A percentile compares a stretch with the other conserved stretches of the same genome.
Conservation (phyloP, 1,140 invertebrate species). For the Trichonephila clavipes region DNA sequence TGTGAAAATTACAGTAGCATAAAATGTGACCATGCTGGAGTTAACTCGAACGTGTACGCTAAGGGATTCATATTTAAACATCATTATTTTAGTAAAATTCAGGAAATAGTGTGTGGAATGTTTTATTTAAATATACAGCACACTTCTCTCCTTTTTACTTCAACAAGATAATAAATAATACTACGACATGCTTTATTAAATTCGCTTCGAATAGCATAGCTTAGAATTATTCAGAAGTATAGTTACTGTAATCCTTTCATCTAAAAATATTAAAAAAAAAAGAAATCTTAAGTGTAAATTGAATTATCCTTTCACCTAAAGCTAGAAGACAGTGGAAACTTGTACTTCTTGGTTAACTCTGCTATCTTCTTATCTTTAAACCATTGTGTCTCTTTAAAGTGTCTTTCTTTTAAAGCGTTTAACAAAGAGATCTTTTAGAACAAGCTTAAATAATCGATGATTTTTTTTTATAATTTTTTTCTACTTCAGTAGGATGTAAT, state of each 20-base stretch:
- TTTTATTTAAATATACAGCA: no score
- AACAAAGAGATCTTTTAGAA: conserved; percentile 46
- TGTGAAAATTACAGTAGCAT: no score
- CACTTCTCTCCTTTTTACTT: no score
- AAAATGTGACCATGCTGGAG: no score
- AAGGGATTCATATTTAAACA: no score
- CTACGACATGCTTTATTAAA: no score
- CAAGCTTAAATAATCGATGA: conserved; percentile 32
- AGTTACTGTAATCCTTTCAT: neutral
- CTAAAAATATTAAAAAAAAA: neutral
- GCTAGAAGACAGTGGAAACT: neutral
- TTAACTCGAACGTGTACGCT: no score
- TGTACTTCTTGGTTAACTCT: neutral
- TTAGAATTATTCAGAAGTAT: neutral
- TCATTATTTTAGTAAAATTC: no score
- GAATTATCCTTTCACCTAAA: neutral
- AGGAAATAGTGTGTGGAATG: no score
- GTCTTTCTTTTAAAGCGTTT: neutral
- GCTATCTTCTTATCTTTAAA: neutral
- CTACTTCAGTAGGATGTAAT: conserved; percentile 1
- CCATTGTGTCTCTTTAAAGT: conserved; percentile 33
- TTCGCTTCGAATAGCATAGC: no score
- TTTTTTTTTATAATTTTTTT: neutral
- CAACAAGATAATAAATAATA: no score
- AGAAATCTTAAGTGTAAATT: neutral